A percentile compares a stretch with the other conserved stretches of the same genome.
phyloP scores from a whole-genome alignment of 2,797 vertebrate species.

The Enteromius treurensis region DNA sequence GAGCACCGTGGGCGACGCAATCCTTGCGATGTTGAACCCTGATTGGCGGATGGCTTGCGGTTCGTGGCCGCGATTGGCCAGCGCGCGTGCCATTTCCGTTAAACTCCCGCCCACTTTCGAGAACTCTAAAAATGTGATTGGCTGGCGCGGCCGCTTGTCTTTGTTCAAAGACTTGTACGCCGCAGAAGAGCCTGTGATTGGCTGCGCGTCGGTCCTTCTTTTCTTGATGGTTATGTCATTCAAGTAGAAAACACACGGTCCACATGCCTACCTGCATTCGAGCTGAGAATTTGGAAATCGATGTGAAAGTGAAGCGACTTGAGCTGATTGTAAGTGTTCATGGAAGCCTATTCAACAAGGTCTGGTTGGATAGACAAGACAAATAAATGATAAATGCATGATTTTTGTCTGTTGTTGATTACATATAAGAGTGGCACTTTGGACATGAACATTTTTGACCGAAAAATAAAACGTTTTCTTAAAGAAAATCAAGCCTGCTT shows the following conservation, averaged over 20 bases:
- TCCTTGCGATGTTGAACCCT: conserved; percentile 60
- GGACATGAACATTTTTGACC: not conserved
- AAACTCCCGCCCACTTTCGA: not conserved
- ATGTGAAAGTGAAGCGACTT: not conserved
- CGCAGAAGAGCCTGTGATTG: conserved; percentile 7
- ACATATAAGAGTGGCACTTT: not conserved
- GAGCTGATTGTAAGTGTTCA: no score
- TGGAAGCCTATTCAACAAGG: not conserved
- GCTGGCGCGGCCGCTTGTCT: conserved; percentile 31
- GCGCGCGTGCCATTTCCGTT: conserved; percentile 10
- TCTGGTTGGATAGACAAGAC: not conserved
- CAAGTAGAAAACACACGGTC: conserved; percentile 29
- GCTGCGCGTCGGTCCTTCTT: not conserved
- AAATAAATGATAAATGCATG: not conserved
- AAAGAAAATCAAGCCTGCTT: not conserved
- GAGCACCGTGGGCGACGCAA: conserved; percentile 66
- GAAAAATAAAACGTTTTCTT: not conserved
- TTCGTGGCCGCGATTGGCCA: conserved; percentile 20
- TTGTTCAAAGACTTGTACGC: not conserved
- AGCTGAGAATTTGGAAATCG: conserved; percentile 1
- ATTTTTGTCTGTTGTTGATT: not conserved
- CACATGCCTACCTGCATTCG: conserved; percentile 27
- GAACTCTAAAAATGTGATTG: conserved; percentile 11
- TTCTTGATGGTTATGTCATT: conserved; percentile 48
- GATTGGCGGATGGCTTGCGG: conserved; percentile 47